Percentiles rank a stretch among this genome's conserved stretches.
These are phyloP conservation scores for Muricea muricata DNA, from an alignment of 92 coral and sea anemone species.

Conservation along the genomic window DNA sequence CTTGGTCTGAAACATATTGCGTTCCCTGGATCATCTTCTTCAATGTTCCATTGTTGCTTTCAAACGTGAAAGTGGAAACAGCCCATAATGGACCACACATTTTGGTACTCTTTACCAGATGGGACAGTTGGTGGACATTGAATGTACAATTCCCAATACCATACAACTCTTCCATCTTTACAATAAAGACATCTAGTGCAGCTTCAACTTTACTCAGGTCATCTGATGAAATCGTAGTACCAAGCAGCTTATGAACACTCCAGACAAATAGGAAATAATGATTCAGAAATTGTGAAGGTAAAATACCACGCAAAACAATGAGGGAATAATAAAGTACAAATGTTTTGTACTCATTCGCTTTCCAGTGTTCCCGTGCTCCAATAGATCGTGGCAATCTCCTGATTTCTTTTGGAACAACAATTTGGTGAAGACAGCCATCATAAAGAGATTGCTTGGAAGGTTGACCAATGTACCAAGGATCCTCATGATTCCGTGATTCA, in stretches of 20 bases:
- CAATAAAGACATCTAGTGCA: background rate
- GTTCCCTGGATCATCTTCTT: conserved; percentile 20
- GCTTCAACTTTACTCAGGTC: background rate
- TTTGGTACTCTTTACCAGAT: background rate
- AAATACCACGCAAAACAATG: background rate
- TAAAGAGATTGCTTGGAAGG: background rate
- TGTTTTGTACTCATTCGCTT: conserved; percentile 15
- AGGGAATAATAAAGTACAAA: background rate
- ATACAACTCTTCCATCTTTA: conserved; percentile 12
- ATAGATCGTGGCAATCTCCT: conserved; percentile 10
- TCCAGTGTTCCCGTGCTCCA: conserved; percentile 16
- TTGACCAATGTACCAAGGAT: conserved; percentile 25
- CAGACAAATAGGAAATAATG: background rate
- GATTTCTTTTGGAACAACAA: conserved; percentile 32
- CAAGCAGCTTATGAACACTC: conserved; percentile 14
- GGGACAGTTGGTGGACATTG: conserved; percentile 21
- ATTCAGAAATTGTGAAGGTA: background rate
- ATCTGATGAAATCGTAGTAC: background rate
- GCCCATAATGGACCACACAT: conserved; percentile 14
- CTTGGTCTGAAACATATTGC: conserved; percentile 14
- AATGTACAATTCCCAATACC: background rate
- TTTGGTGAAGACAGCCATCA: background rate
- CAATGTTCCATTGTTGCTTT: background rate
- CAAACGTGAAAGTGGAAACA: background rate
- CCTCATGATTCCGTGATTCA: background rate